Evolutionary conservation across 2,113 vertebrate genomes (phyloP).

Genomic region (Rhea americana): DNA sequence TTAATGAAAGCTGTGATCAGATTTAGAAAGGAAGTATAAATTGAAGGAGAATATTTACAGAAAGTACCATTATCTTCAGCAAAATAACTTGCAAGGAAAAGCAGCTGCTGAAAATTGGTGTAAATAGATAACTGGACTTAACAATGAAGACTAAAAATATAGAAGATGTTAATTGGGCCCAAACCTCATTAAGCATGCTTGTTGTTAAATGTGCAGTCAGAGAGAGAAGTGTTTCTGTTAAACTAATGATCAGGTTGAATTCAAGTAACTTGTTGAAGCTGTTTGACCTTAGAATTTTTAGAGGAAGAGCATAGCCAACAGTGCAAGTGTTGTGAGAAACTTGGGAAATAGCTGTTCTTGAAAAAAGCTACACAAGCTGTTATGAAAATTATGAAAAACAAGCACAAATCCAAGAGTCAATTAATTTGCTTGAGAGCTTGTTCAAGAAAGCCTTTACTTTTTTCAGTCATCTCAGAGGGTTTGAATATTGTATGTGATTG

Average conservation of each 20-base stretch:
- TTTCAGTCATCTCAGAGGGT: not conserved
- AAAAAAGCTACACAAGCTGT: not conserved
- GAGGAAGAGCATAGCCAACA: not conserved
- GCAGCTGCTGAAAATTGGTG: not conserved
- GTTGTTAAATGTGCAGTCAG: not conserved
- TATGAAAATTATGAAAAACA: not conserved
- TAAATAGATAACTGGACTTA: not conserved
- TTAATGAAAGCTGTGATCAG: not conserved
- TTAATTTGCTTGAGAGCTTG: not conserved
- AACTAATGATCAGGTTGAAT: not conserved
- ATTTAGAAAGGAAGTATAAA: not conserved
- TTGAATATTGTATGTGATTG: not conserved
- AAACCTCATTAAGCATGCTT: not conserved
- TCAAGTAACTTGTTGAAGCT: not conserved
- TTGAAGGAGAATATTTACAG: not conserved
- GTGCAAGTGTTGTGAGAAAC: not conserved
- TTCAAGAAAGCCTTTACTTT: not conserved
- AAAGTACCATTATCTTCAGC: not conserved
- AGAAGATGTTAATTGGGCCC: not conserved
- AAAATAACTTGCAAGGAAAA: not conserved
- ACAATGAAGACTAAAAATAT: not conserved
- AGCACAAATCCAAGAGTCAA: not conserved
- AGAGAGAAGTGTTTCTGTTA: not conserved
- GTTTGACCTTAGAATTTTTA: not conserved
- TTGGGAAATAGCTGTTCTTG: not conserved